phyloP scores from a whole-genome alignment of 1,140 invertebrate genomes.

The Pollicipes pollicipes region DNA sequence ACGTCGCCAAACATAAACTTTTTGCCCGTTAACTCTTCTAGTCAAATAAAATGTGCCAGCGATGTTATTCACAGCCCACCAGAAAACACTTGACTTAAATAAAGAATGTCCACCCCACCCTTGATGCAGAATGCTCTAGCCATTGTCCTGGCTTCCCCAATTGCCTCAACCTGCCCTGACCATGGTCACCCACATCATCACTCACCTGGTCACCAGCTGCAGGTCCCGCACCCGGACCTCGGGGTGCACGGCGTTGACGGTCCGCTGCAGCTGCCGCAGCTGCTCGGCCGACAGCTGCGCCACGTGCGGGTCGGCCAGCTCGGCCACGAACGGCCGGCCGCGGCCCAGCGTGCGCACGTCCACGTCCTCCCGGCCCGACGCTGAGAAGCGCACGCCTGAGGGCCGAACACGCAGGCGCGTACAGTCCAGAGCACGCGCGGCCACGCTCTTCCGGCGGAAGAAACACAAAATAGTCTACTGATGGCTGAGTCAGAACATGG shows the following conservation, averaged over 20 bases:
- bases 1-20: no score
- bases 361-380: slow-evolving; percentile 87
- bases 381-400: slow-evolving; percentile 46
- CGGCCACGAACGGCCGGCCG: slow-evolving; percentile 69
- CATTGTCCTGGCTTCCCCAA: no score
- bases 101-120: no score
- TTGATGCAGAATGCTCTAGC: no score
- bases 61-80: no score
- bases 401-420: neutral
- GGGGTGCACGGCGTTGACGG: slow-evolving; percentile 38
- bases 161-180: no score
- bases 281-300: slow-evolving; percentile 34
- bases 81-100: no score
- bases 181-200: neutral
- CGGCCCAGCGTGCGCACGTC: slow-evolving; percentile 73
- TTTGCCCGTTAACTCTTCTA: no score
- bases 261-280: slow-evolving; percentile 34
- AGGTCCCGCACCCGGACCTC: slow-evolving; percentile 43
- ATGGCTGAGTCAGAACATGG: neutral
- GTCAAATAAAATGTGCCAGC: no score
- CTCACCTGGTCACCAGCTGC: slow-evolving; percentile 40
- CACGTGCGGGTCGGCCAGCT: slow-evolving; percentile 48
- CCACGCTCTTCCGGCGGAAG: neutral
- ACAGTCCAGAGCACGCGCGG: neutral
- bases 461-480: neutral